phyloP scores from a whole-genome alignment of 1,140 invertebrate species.

The Arctopsyche grandis region DNA sequence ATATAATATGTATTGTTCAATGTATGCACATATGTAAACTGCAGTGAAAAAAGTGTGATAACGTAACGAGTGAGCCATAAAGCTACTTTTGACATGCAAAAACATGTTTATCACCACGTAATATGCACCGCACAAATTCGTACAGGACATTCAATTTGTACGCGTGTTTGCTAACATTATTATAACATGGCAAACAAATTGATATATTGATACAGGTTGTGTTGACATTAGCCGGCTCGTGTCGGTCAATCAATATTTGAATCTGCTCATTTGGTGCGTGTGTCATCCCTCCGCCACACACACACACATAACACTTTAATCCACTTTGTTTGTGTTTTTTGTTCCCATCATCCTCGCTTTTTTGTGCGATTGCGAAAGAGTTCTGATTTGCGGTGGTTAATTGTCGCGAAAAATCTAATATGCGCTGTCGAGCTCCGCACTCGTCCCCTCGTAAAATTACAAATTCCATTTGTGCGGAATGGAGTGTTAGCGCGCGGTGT shows the following conservation, averaged over 20 bases:
- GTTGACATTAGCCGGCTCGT: background rate
- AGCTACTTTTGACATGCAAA: too few species aligned
- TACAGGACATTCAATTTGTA: too few species aligned
- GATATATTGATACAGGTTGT: too few species aligned
- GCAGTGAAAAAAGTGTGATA: too few species aligned
- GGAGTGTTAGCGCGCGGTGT: background rate
- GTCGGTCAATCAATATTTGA: constrained; percentile 24
- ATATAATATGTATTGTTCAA: too few species aligned
- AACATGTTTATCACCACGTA: too few species aligned
- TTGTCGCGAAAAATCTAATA: background rate
- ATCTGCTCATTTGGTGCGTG: constrained; percentile 16
- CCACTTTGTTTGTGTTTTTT: background rate
- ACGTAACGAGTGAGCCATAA: too few species aligned
- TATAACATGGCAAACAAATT: too few species aligned
- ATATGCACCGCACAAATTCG: too few species aligned
- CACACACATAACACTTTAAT: background rate
- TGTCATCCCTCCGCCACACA: background rate
- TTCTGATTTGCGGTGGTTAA: background rate
- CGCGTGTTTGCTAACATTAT: too few species aligned
- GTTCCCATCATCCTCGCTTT: background rate
- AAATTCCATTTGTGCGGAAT: constrained; percentile 10
- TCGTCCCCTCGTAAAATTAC: constrained; percentile 6
- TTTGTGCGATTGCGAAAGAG: background rate
- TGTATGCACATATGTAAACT: too few species aligned
- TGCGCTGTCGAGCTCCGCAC: background rate